These are phyloP conservation scores for Perithous albicinctus DNA, from an alignment of 2,888 invertebrate species.

Conservation along the genomic window DNA sequence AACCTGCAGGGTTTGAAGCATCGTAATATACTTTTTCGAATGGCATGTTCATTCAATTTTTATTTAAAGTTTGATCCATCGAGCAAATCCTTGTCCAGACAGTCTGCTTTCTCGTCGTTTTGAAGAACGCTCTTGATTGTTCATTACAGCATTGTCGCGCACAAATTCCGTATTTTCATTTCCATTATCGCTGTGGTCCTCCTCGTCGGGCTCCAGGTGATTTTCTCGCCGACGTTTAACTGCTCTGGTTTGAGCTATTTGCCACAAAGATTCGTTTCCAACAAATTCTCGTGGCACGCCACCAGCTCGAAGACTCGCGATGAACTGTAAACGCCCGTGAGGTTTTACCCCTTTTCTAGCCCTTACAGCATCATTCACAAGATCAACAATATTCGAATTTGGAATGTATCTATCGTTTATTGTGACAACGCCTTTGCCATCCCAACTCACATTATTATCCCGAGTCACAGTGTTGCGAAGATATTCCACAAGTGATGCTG, in stretches of 20 bases:
- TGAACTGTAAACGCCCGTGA: no score
- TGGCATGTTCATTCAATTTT: no score
- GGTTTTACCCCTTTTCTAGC: no score
- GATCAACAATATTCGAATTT: no score
- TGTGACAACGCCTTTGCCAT: background rate
- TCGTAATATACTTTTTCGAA: no score
- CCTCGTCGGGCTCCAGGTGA: no score
- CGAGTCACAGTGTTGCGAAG: background rate
- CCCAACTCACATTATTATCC: background rate
- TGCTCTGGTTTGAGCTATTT: background rate
- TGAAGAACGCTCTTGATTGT: background rate
- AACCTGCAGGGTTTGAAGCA: no score
- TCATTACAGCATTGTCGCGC: background rate
- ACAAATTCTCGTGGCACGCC: no score
- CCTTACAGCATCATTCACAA: no score
- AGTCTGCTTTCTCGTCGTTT: background rate
- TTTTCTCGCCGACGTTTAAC: background rate
- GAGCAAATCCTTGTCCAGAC: background rate
- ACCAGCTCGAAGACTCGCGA: no score
- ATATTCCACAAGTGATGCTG: background rate
- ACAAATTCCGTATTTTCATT: background rate
- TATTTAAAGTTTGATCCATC: background rate
- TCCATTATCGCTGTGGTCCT: no score
- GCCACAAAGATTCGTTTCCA: no score
- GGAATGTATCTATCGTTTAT: background rate